Percentiles rank a stretch among this genome's conserved stretches.
phyloP scores from a whole-genome alignment of 2,888 invertebrate species.

The Drosophila leonis region DNA sequence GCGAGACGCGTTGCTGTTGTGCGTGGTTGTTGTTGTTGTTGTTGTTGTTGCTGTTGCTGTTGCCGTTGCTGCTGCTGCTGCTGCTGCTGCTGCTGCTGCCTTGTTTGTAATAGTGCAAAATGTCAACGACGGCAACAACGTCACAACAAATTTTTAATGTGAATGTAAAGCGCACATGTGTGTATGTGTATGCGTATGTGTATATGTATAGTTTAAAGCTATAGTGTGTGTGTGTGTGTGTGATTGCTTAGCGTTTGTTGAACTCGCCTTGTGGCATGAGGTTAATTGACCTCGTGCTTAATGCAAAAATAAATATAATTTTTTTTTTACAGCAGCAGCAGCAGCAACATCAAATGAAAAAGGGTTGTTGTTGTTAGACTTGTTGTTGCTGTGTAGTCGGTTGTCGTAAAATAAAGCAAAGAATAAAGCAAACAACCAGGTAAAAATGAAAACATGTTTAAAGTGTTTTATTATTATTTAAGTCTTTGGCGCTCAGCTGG shows the following conservation, averaged over 20 bases:
- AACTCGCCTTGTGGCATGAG: conserved; percentile 79
- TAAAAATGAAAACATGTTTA: conserved; percentile 68
- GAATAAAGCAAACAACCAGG: conserved; percentile 63
- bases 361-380: conserved; percentile 51
- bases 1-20: conserved; percentile 57
- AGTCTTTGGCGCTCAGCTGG: conserved; percentile 29
- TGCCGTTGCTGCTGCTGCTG: conserved; percentile 44
- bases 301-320: conserved; percentile 80
- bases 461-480: conserved; percentile 67
- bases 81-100: conserved; percentile 52
- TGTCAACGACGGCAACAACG: conserved; percentile 62
- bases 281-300: conserved; percentile 85
- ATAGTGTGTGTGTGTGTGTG: conserved; percentile 29
- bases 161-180: conserved; percentile 50
- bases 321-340: conserved; percentile 44
- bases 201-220: conserved; percentile 36
- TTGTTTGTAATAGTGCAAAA: conserved; percentile 72
- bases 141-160: conserved; percentile 69
- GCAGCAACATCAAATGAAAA: conserved; percentile 50
- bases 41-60: conserved; percentile 45
- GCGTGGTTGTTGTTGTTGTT: conserved; percentile 9
- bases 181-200: not conserved
- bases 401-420: conserved; percentile 60
- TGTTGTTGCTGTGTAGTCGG: conserved; percentile 58
- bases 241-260: conserved; percentile 81